Evolutionary conservation across 2,797 vertebrate genomes (phyloP), one percentile per base, ranked within the genome.

Genomic region (Pagetopsis macropterus): DNA sequence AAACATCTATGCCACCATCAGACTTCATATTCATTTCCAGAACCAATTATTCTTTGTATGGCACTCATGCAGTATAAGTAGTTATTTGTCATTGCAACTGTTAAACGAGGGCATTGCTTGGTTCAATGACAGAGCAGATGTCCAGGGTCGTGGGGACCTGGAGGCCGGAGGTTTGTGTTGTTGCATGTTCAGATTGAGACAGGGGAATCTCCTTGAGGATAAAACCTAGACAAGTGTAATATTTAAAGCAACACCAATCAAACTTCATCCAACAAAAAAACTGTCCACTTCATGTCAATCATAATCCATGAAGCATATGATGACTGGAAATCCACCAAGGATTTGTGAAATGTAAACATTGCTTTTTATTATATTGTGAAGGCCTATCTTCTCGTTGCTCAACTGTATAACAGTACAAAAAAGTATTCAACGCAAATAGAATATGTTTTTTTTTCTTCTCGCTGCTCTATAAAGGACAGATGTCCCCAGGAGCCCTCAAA

Each of bases 381-480:
- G 11, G 21, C 7, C 3, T 43, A 37, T 37, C 33, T 37, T 37
- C 8, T 37, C 33, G 6, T 37, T 37, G 33, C 33, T 37, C 5
- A 37, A 37, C 33, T 43, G 3, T 57, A 41, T 27, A 49, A 11
- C 6, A 56, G 49, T 27, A 50, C 59, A 73, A 12, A 31, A 43
- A 16, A 59, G 19, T 21, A 33, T 10, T 60, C n/a, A 8, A 5
- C 21, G 33, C 5, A 9, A 44, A 1, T 17, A 40, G 0, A 52
- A 21, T 11, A 45, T 23, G 1, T 8, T 0, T 16, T 69, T 79
- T 67, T 16, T 55, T 48, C 1, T 21, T 54, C 16, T 27, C 21
- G 8, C 46, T 51, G 5, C 3, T 64, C 70, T 14, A 67, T 68
- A 65, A 68, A 75, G 9, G 27, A 2, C 41, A 31, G 13, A 46